These are phyloP conservation scores for Cheilinus undulatus DNA, from an alignment of 2,113 vertebrate species.

Conservation along the genomic window DNA sequence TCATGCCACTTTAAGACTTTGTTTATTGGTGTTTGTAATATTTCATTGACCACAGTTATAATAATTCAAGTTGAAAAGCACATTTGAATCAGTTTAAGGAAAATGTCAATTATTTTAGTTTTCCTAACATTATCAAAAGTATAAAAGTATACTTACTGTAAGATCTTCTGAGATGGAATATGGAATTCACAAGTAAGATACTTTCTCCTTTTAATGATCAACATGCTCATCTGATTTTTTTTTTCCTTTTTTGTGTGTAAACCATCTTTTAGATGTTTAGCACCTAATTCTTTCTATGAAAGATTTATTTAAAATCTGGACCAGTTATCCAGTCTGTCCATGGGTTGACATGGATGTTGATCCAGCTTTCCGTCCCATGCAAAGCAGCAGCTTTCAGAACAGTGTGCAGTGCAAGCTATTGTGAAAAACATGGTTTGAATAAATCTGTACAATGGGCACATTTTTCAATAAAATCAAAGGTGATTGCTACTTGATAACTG, in stretches of 20 bases:
- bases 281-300: conserved; percentile 83
- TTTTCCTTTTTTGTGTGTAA: too few relatives aligned
- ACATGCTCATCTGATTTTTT: conserved; percentile 4
- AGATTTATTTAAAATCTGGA: conserved; percentile 67
- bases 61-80: neutral
- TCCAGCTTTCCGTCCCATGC: conserved; percentile 19
- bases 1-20: neutral
- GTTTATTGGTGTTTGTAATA: neutral
- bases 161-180: neutral
- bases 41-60: neutral
- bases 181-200: neutral
- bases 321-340: conserved; percentile 46
- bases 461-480: conserved; percentile 50
- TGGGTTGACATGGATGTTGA: conserved; percentile 42
- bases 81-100: neutral
- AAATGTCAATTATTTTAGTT: too few relatives aligned
- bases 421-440: conserved; percentile 22
- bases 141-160: neutral
- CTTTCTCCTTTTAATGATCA: neutral
- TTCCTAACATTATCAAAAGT: too few relatives aligned
- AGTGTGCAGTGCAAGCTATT: conserved; percentile 29
- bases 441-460: conserved; percentile 34
- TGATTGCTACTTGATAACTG: conserved; percentile 13
- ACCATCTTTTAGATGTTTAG: conserved; percentile 40
- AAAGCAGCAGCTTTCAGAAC: neutral